Percentiles rank a stretch among this genome's conserved stretches.
Conservation (phyloP, 2,888 invertebrate genomes). For the Anticlea derivata region DNA sequence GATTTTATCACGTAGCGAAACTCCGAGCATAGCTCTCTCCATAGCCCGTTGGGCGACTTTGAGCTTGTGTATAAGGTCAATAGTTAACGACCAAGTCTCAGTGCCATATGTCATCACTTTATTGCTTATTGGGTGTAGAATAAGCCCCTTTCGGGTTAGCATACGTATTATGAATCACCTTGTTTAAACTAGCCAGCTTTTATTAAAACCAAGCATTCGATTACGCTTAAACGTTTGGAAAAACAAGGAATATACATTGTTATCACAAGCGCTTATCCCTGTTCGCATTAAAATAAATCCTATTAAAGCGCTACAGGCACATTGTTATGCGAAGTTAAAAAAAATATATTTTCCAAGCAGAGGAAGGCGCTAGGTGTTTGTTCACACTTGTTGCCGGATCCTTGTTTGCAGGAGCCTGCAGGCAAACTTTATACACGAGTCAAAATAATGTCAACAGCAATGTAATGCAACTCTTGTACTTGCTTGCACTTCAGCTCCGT, state of each 20-base stretch:
- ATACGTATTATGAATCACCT: too few relatives aligned
- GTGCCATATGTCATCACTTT: too few relatives aligned
- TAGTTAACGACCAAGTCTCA: too few relatives aligned
- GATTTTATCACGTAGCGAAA: too few relatives aligned
- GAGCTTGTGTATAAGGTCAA: too few relatives aligned
- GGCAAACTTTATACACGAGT: constrained; percentile 53
- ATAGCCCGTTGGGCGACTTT: too few relatives aligned
- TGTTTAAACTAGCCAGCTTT: neutral
- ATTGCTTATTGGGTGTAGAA: too few relatives aligned
- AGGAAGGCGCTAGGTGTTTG: constrained; percentile 31
- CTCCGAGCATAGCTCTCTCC: too few relatives aligned
- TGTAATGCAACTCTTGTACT: constrained; percentile 29
- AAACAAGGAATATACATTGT: neutral
- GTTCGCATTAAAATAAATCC: constrained; percentile 11
- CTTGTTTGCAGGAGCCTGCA: constrained; percentile 53
- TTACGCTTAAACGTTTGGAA: constrained; percentile 1
- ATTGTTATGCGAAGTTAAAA: constrained; percentile 17
- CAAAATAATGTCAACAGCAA: constrained; percentile 47
- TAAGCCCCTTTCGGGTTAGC: too few relatives aligned
- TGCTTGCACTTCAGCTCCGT: constrained; percentile 20
- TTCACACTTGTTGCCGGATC: constrained; percentile 36
- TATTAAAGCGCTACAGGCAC: constrained; percentile 17
- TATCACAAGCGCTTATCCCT: constrained; percentile 4
- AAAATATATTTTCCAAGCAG: constrained; percentile 25
- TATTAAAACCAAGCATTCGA: constrained; percentile 1